Conservation (phyloP, 1,140 invertebrate genomes). For the Heliothis subflexa region DNA sequence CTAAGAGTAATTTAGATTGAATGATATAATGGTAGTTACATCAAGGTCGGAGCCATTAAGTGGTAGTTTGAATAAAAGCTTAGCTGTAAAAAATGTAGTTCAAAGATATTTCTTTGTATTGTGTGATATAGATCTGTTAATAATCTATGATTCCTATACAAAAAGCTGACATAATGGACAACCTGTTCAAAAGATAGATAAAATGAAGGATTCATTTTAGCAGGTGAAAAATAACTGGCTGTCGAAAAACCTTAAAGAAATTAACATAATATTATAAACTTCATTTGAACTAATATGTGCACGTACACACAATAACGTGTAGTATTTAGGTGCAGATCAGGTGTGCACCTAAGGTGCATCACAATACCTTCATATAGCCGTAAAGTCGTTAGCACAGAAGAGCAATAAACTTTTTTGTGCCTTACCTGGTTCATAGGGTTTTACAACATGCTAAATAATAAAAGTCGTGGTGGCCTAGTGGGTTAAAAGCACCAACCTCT, state of each 20-base stretch:
- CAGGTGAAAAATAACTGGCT: no score
- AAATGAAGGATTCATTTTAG: no score
- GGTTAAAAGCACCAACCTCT: no score
- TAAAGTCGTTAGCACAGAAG: slow-evolving; percentile 15
- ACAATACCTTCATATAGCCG: neutral
- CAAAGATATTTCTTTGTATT: no score
- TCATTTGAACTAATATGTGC: no score
- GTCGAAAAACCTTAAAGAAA: no score
- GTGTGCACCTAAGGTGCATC: neutral
- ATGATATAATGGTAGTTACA: slow-evolving; percentile 12
- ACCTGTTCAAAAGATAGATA: neutral
- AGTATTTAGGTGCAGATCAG: neutral
- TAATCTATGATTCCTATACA: no score
- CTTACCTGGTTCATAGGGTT: neutral
- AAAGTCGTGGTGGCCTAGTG: no score
- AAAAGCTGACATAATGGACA: no score
- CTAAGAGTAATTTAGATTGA: slow-evolving; percentile 34
- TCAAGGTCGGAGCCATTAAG: slow-evolving; percentile 14
- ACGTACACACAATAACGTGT: neutral
- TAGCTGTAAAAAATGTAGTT: no score
- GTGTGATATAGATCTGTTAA: no score
- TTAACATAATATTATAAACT: no score
- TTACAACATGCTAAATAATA: neutral
- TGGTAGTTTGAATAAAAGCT: neutral
- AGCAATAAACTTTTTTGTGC: slow-evolving; percentile 21